Evolutionary conservation across 1,140 invertebrate genomes (phyloP), one percentile per base, ranked within the genome.

Genomic region (Lutraria rhynchaena): DNA sequence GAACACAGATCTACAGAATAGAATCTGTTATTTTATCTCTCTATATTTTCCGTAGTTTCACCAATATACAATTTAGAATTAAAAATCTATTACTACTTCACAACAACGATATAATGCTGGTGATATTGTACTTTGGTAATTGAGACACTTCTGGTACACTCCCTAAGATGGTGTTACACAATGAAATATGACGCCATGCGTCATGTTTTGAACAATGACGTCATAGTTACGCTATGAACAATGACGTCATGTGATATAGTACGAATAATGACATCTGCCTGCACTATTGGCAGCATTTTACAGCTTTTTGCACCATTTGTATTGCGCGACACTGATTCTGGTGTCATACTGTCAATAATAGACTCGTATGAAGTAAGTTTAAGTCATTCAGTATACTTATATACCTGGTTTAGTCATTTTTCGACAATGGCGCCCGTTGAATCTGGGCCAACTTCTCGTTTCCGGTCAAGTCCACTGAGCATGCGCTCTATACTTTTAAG

Each of bases 401-500:
- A 22, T n/a, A 61, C 3, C 17, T 24, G 9, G 4, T 13, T 41
- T 69, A 70, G 76, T 84, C 83, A 84, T 49, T 84, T 80, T 69
- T 84, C 83, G 44, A 84, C 70, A 31, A 75, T 78, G 41, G 71
- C 83, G 51, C 77, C 76, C 19, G 76, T 73, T 67, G 83, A 84
- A 53, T 84, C 83, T 19, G 71, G 83, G 49, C 82, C 63, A 58
- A 73, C 37, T 55, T 89, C 86, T 41, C 88, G 88, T 81, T 91
- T 89, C 76, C 90, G 86, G 91, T 98, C 97, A 33, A 98, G 93
- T 0, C 97, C 97, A 92, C 98, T 98, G 81, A 98, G 96, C 97
- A 98, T 98, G 90, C 98, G 97, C 92, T 99, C 97, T 92, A 99
- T 99, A 92, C 95, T 98, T 92, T 98, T 98, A 75, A 99, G 94